Evolutionary conservation across 1,140 invertebrate species (phyloP), one percentile per base, ranked within the genome.

Genomic region (Philotrypesis tridentata): DNA sequence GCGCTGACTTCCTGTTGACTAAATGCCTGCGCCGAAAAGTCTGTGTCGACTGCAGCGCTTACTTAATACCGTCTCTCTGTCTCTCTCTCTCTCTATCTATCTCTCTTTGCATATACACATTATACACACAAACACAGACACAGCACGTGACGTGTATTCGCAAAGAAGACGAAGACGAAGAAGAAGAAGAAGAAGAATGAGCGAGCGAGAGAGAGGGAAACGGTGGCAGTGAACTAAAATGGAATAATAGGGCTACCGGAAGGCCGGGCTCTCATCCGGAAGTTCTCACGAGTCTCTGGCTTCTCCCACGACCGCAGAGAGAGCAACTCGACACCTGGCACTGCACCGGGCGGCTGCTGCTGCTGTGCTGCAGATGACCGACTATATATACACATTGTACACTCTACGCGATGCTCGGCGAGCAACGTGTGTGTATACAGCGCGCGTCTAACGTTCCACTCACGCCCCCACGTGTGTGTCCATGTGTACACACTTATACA

Each of bases 281-380:
- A 92, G 90, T 92, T 92, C 91, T 90, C 91, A 92, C 90, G 91
- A 87, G 90, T 91, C 90, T 92, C 90, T 89, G 86, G 89, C 90
- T 91, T 91, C 90, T 92, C 88, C 87, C 88, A 90, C 90, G 88
- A 89, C 89, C 90, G 85, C 90, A 89, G 86, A 87, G 71, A 25
- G 43, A 60, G 29, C 88, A 91, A 92, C 89, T 87, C 91, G 90
- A 92, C 91, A 92, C 91, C 91, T 92, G 91, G 90, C 90, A 88
- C 88, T 76, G 61, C 48, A 17, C 74, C 40, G 48, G 48, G 48
- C 48, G 48, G 48, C 48, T 55, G 14, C 14, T 48, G 48, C 48
- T 21, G 48, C 21, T 55, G 48, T 55, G 14, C 14, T 48, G 48
- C 48, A 55, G 48, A 55, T 55, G 48, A 55, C 48, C 48, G 48